These are phyloP conservation scores for Podocnemis expansa DNA, from an alignment of 2,113 vertebrate species.

Conservation along the genomic window DNA sequence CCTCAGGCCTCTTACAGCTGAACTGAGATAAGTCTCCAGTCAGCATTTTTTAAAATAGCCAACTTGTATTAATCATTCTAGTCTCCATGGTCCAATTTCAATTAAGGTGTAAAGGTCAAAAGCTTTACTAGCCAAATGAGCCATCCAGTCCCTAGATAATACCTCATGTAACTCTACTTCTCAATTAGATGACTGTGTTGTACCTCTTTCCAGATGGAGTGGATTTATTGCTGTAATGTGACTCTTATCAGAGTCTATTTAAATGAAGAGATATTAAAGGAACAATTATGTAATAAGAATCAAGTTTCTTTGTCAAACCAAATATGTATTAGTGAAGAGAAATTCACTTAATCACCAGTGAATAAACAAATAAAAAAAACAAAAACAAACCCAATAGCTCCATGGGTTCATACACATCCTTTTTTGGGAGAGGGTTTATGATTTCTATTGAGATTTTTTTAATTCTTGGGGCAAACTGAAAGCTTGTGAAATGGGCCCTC, in stretches of 20 bases:
- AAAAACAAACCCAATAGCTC: rapidly evolving
- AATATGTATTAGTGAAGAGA: not conserved
- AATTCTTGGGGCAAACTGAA: not conserved
- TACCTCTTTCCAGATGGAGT: not conserved
- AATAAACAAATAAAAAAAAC: not conserved
- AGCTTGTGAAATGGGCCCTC: not conserved
- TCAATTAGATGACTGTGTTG: not conserved
- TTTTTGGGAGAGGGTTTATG: not conserved
- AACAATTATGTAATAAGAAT: not conserved
- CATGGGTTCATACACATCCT: not conserved
- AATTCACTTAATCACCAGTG: not conserved
- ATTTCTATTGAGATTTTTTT: not conserved
- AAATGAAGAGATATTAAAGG: not conserved
- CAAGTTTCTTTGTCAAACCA: not conserved
- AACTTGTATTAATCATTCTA: not conserved
- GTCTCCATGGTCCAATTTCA: not conserved
- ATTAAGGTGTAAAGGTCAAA: not conserved
- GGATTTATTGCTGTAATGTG: not conserved
- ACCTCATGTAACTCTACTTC: not conserved
- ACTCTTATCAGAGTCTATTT: not conserved
- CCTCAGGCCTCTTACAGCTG: not conserved
- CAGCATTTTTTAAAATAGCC: not conserved
- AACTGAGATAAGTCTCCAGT: not conserved
- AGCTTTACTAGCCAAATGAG: not conserved
- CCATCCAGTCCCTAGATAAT: not conserved